phyloP scores from a whole-genome alignment of 2,113 vertebrate genomes.

The Phyllostomus hastatus region DNA sequence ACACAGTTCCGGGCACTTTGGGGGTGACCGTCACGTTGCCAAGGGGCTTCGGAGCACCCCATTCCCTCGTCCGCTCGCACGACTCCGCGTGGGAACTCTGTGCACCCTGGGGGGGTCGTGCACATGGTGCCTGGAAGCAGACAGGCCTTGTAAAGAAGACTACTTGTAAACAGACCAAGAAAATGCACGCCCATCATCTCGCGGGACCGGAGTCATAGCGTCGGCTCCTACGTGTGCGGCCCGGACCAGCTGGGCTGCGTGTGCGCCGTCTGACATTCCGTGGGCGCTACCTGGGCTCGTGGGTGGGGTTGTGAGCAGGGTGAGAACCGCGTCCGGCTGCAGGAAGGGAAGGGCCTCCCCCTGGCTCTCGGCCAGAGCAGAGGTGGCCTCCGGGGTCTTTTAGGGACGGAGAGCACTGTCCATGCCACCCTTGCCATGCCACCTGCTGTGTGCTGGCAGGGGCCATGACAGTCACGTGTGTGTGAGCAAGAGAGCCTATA shows the following conservation, averaged over 20 bases:
- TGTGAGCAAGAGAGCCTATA: neutral
- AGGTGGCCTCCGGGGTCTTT: neutral
- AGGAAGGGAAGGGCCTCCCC: neutral
- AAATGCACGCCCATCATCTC: neutral
- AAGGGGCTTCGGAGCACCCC: neutral
- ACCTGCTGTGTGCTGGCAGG: neutral
- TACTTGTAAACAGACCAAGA: neutral
- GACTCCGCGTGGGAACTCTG: neutral
- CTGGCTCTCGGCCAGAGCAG: neutral
- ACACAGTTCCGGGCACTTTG: rapidly evolving
- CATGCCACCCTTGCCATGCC: rapidly evolving
- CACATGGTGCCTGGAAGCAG: neutral
- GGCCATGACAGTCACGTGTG: rapidly evolving
- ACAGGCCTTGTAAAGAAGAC: neutral
- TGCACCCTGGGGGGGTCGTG: neutral
- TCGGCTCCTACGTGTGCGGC: neutral
- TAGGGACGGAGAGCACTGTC: neutral
- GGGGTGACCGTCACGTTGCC: rapidly evolving
- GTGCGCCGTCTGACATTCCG: neutral
- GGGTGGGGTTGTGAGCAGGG: neutral
- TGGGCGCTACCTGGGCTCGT: neutral
- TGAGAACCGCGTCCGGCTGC: neutral
- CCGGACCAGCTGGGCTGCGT: neutral
- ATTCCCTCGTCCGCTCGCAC: neutral
- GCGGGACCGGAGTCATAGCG: neutral